Evolutionary conservation across 2,888 invertebrate genomes (phyloP).

Genomic region (Syrista parreyssii): DNA sequence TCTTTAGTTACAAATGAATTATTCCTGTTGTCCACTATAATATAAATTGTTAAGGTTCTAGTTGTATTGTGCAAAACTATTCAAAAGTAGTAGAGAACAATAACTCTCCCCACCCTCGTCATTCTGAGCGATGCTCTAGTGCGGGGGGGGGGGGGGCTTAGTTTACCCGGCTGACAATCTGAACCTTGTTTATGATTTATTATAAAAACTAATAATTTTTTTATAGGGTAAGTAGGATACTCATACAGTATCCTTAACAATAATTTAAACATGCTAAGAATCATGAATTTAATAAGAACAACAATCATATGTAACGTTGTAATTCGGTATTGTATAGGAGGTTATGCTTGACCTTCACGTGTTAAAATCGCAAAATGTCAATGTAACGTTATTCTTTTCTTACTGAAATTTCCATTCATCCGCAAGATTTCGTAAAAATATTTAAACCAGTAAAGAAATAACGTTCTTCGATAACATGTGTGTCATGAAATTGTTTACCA

Average conservation of each 20-base stretch:
- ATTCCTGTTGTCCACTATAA: neutral
- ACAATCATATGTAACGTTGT: neutral
- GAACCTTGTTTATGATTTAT: neutral
- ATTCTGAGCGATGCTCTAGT: neutral
- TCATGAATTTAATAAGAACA: neutral
- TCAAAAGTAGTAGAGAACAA: neutral
- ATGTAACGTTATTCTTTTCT: neutral
- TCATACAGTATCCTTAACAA: neutral
- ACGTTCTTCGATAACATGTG: neutral
- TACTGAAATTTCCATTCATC: neutral
- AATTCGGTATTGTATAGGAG: neutral
- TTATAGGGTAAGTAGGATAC: neutral
- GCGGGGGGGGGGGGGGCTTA: too few relatives aligned
- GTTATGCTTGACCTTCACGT: neutral
- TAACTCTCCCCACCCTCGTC: neutral
- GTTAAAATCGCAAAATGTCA: neutral
- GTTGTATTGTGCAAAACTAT: neutral
- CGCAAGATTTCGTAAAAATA: neutral
- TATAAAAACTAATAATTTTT: neutral
- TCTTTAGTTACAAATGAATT: neutral
- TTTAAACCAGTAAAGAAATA: neutral
- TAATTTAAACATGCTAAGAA: neutral
- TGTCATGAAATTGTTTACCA: neutral
- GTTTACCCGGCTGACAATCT: neutral
- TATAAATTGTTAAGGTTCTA: neutral